Percentiles rank a stretch among this genome's conserved stretches.
Evolutionary conservation across 2,797 vertebrate genomes (phyloP).

Genomic region (Aldrovandia affinis): DNA sequence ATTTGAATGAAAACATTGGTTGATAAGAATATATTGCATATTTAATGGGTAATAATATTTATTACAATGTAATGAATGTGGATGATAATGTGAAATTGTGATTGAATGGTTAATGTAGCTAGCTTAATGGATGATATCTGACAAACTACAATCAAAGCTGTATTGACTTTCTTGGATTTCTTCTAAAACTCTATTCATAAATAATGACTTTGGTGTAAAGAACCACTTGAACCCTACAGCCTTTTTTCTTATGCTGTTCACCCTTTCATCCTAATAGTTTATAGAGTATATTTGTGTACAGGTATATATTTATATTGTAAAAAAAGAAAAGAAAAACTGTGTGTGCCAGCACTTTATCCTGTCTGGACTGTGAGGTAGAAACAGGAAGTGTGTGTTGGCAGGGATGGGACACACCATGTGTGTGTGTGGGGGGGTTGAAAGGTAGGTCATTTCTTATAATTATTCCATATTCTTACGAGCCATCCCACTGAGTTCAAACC

Average conservation of each 20-base stretch:
- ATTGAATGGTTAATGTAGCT: not conserved
- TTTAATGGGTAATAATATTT: no score
- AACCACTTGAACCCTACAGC: slow-evolving; percentile 23
- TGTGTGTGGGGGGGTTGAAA: not conserved
- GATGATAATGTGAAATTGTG: not conserved
- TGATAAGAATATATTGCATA: no score
- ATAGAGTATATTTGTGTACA: slow-evolving; percentile 48
- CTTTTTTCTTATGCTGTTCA: slow-evolving; percentile 48
- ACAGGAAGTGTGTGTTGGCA: not conserved
- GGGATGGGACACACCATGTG: no score
- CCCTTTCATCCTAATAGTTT: slow-evolving; percentile 39
- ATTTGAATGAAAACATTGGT: no score
- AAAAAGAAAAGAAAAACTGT: slow-evolving; percentile 59
- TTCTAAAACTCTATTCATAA: not conserved
- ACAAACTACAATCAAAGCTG: not conserved
- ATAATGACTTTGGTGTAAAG: not conserved
- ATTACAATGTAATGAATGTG: no score
- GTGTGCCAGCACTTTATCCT: slow-evolving; percentile 82
- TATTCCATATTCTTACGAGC: not conserved
- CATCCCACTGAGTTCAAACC: not conserved
- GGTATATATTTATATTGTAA: slow-evolving; percentile 59
- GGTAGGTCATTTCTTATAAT: not conserved
- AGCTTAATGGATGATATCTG: not conserved
- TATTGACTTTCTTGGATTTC: not conserved
- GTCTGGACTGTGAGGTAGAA: slow-evolving; percentile 15